A percentile compares a stretch with the other conserved stretches of the same genome.
phyloP scores from a whole-genome alignment of 2,797 vertebrate genomes.

The Syndactyla subalaris region DNA sequence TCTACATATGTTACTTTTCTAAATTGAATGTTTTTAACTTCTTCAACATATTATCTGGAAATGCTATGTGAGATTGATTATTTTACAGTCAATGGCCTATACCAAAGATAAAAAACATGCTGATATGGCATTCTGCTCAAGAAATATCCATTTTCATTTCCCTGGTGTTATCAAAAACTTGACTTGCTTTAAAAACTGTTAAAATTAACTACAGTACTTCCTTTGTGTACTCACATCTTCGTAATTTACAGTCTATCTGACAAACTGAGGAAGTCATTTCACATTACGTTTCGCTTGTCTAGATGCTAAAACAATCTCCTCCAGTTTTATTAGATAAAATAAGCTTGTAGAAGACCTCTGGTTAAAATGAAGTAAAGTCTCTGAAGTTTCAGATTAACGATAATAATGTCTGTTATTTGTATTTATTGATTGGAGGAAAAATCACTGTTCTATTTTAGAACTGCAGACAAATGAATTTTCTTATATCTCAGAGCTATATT shows the following conservation, averaged over 20 bases:
- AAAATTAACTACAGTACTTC: constrained; percentile 57
- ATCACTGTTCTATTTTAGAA: constrained; percentile 49
- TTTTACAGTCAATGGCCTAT: constrained; percentile 22
- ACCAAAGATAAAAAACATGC: constrained; percentile 19
- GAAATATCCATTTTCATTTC: constrained; percentile 25
- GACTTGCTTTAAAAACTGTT: constrained; percentile 48
- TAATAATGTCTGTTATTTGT: constrained; percentile 59
- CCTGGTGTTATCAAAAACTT: constrained; percentile 40
- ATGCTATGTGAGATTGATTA: constrained; percentile 6
- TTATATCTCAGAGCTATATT: background rate
- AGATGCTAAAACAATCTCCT: constrained; percentile 6
- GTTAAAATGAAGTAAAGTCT: constrained; percentile 54
- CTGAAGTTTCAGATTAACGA: constrained; percentile 22
- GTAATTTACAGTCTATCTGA: constrained; percentile 49
- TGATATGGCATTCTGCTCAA: constrained; percentile 36
- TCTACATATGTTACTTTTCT: background rate
- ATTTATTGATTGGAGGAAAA: constrained; percentile 67
- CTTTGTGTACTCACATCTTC: constrained; percentile 38
- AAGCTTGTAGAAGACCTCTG: constrained; percentile 33
- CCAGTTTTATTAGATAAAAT: constrained; percentile 51
- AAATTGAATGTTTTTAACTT: constrained; percentile 63
- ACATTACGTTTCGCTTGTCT: constrained; percentile 20
- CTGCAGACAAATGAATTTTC: constrained; percentile 35
- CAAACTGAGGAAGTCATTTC: constrained; percentile 53
- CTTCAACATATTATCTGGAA: constrained; percentile 47